Evolutionary conservation across 2,888 invertebrate species (phyloP).

Genomic region (Desoria tigrina): DNA sequence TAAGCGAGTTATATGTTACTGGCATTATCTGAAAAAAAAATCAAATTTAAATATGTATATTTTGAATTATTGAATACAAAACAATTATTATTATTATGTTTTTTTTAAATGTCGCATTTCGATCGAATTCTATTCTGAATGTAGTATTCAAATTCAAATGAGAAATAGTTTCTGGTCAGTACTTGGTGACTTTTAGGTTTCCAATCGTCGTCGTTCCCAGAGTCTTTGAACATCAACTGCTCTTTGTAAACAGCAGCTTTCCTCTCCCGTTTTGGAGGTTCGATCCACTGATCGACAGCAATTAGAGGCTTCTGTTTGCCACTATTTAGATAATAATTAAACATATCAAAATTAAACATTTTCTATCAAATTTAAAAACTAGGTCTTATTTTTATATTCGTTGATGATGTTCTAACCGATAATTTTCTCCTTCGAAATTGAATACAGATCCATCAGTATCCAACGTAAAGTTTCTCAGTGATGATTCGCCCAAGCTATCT

Average conservation of each 20-base stretch:
- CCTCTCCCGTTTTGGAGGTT: slow-evolving; percentile 26
- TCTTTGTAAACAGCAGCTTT: slow-evolving; percentile 16
- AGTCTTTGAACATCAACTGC: neutral
- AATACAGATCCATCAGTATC: slow-evolving; percentile 17
- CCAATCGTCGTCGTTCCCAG: neutral
- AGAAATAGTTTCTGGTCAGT: neutral
- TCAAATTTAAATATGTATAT: too few relatives aligned
- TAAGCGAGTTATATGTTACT: too few relatives aligned
- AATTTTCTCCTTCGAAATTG: slow-evolving; percentile 49
- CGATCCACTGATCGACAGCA: slow-evolving; percentile 9
- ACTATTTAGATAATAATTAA: too few relatives aligned
- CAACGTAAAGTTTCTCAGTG: slow-evolving; percentile 22
- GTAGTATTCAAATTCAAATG: slow-evolving; percentile 1
- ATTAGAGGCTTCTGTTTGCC: slow-evolving; percentile 7
- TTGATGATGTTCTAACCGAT: too few relatives aligned
- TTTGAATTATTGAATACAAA: too few relatives aligned
- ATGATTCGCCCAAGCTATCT: slow-evolving; percentile 33
- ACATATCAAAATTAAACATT: too few relatives aligned
- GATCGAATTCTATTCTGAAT: neutral
- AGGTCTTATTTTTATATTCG: too few relatives aligned
- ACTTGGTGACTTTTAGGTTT: neutral
- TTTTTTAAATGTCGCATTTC: too few relatives aligned
- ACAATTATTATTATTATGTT: too few relatives aligned
- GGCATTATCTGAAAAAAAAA: too few relatives aligned
- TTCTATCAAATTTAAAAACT: neutral